Evolutionary conservation across 1,140 invertebrate genomes (phyloP).

Genomic region (Arion vulgaris): DNA sequence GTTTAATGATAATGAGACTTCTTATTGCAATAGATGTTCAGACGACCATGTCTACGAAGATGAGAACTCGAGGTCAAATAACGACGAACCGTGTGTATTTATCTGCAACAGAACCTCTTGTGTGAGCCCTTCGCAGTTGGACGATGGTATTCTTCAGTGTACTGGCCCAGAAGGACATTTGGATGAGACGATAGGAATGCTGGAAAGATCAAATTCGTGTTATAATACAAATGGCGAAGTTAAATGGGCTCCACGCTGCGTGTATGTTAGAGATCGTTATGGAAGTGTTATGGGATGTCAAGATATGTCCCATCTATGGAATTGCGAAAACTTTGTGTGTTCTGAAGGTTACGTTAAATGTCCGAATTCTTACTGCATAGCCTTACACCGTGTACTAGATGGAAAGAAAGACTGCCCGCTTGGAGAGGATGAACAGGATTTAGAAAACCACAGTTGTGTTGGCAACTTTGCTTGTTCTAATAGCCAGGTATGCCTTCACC

Average conservation of each 20-base stretch:
- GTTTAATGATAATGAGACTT: not conserved
- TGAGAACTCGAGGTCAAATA: too few relatives aligned
- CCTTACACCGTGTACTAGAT: not conserved
- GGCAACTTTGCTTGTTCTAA: not conserved
- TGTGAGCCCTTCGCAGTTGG: not conserved
- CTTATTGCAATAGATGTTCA: too few relatives aligned
- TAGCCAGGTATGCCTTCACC: not conserved
- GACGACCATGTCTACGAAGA: not conserved
- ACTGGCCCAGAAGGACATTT: conserved; percentile 7
- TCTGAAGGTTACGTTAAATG: conserved; percentile 17
- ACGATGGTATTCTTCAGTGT: not conserved
- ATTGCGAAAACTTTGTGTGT: conserved; percentile 9
- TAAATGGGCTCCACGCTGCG: not conserved
- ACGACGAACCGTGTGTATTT: not conserved
- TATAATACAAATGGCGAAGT: not conserved
- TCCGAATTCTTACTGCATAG: conserved; percentile 7
- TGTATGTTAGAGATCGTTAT: not conserved
- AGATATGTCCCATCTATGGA: not conserved
- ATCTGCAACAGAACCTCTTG: conserved; percentile 9
- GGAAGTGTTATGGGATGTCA: not conserved
- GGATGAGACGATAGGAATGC: not conserved
- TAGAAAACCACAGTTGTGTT: not conserved
- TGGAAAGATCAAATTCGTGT: not conserved
- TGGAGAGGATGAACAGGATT: not conserved
- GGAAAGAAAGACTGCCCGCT: not conserved